Evolutionary conservation across 2,888 invertebrate genomes (phyloP).

Genomic region (Volucella zonaria): DNA sequence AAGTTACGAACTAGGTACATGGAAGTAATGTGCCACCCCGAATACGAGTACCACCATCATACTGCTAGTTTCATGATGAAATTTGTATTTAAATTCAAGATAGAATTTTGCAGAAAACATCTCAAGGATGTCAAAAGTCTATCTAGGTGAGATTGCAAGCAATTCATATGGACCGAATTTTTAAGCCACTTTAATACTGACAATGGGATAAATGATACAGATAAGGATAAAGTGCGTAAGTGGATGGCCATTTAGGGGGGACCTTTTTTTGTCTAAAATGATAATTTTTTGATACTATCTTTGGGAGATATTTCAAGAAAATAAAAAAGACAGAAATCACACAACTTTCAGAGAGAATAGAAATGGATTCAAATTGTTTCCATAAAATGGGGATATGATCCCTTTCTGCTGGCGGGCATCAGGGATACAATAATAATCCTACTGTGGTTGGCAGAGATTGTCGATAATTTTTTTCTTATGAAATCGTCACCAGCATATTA

Average conservation of each 20-base stretch:
- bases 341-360: background rate
- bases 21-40: background rate
- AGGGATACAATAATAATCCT: slow-evolving; percentile 21
- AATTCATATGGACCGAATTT: background rate
- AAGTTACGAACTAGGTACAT: slow-evolving; percentile 7
- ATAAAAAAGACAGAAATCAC: background rate
- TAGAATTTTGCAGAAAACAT: background rate
- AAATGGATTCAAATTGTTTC: slow-evolving; percentile 14
- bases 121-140: slow-evolving; percentile 6
- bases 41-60: background rate
- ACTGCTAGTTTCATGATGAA: slow-evolving; percentile 29
- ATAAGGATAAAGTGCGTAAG: background rate
- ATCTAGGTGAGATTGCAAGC: background rate
- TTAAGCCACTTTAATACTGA: background rate
- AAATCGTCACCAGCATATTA: slow-evolving; percentile 29
- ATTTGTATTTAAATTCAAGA: slow-evolving; percentile 33
- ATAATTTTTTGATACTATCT: slow-evolving; percentile 3
- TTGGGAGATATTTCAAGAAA: slow-evolving; percentile 9
- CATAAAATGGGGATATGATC: slow-evolving; percentile 40
- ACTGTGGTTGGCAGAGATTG: slow-evolving; percentile 23
- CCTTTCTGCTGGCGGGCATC: slow-evolving; percentile 12
- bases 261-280: background rate
- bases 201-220: background rate
- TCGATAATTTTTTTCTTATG: slow-evolving; percentile 18
- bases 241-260: background rate